phyloP scores from a whole-genome alignment of 2,113 vertebrate species.

The Syngnathus scovelli region DNA sequence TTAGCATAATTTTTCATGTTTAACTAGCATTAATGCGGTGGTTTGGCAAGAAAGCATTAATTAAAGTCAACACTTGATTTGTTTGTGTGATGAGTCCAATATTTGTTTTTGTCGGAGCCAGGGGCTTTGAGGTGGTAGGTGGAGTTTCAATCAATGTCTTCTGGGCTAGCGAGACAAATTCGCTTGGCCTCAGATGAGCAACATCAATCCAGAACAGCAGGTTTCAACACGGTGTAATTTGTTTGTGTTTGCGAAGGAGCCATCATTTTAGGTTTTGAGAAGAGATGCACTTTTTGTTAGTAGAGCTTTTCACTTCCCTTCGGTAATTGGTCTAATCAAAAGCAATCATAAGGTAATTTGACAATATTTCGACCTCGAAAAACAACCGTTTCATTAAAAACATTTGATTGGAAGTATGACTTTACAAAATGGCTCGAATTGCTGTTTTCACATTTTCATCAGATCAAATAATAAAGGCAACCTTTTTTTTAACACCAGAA shows the following conservation, averaged over 20 bases:
- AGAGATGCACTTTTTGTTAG: too few relatives aligned
- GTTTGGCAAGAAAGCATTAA: neutral
- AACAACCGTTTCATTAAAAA: neutral
- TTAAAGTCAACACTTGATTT: neutral
- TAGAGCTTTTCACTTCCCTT: too few relatives aligned
- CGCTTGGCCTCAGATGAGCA: neutral
- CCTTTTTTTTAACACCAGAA: neutral
- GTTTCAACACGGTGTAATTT: neutral
- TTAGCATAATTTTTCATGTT: neutral
- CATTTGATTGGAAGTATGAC: neutral
- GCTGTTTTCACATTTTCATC: neutral
- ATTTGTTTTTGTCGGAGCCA: neutral
- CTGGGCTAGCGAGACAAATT: neutral
- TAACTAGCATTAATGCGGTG: neutral
- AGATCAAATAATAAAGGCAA: neutral
- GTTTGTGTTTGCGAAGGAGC: neutral
- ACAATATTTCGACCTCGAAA: too few relatives aligned
- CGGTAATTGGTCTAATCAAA: too few relatives aligned
- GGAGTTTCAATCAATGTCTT: neutral
- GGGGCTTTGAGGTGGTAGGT: neutral
- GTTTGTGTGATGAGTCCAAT: neutral
- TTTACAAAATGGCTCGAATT: neutral
- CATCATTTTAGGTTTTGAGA: too few relatives aligned
- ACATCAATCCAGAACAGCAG: neutral
- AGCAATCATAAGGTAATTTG: too few relatives aligned